Base-by-base conservation (phyloP, 2,888 invertebrate species). In the Cremastinae sp. region DNA sequence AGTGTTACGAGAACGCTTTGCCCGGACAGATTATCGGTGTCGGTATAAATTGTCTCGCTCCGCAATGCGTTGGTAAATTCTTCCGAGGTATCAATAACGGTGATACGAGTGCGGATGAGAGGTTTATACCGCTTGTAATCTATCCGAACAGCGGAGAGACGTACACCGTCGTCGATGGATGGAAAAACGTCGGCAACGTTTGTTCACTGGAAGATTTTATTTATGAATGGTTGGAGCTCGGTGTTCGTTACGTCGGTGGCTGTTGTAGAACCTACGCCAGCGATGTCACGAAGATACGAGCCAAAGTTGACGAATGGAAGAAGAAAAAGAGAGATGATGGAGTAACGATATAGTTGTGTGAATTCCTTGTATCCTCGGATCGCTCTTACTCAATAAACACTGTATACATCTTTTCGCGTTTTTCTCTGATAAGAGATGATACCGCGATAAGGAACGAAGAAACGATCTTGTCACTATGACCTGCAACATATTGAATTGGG, bases 61-160 rank as follows among this genome's bases (percentile, higher is more conserved):
- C 96, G 0, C 88, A 91, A 80, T 91, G 92, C 81, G 93, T 95
- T 2, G 90, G 92, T 14, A 86, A 92, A 0, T 89, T 96, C 28
- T 90, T 95, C 56, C 89, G 91, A 75, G 90, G 90, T 55, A 86
- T 93, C 79, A 92, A 92, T 92, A 55, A 92, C 92, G 35, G 2
- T 18, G 45, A 56, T 41, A 81, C 88, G n/a, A n/a, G n/a, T 90
- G 59, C 85, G 87, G 84, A 87, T 90, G 51, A 79, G 7, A 56
- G 88, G 12, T 88, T 89, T 62, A 92, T 96, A 70, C 95, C 96
- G 2, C 91, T 97, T 64, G 93, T 98, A 74, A 96, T 95, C 28
- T 98, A 98, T 90, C 97, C 98, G 9, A 98, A 98, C 89, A 96
- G 96, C 84, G 97, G 97, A 64, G 96, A 96, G 90, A 92, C 92